phyloP scores from a whole-genome alignment of 2,797 vertebrate genomes.

The Rhinatrema bivittatum region DNA sequence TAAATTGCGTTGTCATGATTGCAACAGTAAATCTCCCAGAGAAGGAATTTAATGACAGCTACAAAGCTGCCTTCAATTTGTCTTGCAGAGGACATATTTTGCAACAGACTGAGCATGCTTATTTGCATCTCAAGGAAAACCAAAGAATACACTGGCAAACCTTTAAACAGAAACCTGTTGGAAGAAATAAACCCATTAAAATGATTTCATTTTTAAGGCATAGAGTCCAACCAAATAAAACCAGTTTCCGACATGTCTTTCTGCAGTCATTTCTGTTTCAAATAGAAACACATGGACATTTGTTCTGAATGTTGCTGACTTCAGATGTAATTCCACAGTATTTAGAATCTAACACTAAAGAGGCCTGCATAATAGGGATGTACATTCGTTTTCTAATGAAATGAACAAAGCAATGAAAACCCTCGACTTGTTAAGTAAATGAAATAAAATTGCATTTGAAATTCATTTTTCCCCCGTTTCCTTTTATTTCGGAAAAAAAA shows the following conservation, averaged over 20 bases:
- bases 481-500: too few relatives aligned
- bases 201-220: neutral
- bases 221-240: too few relatives aligned
- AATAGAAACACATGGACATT: neutral
- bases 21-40: slow-evolving; percentile 52
- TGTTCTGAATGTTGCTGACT: too few relatives aligned
- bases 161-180: slow-evolving; percentile 1
- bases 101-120: slow-evolving; percentile 23
- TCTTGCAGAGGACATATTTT: slow-evolving; percentile 24
- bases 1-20: slow-evolving; percentile 52
- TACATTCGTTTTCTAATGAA: too few relatives aligned
- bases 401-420: too few relatives aligned
- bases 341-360: too few relatives aligned
- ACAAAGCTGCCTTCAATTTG: slow-evolving; percentile 54
- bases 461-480: too few relatives aligned
- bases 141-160: neutral
- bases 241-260: too few relatives aligned
- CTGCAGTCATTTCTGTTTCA: neutral
- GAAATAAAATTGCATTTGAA: too few relatives aligned
- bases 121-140: slow-evolving; percentile 9
- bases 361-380: too few relatives aligned
- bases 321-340: too few relatives aligned
- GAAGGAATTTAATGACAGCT: slow-evolving; percentile 28
- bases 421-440: too few relatives aligned
- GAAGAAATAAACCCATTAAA: slow-evolving; percentile 4